Evolutionary conservation across 2,797 vertebrate species (phyloP).

Genomic region (Schizopygopsis malacanthus): DNA sequence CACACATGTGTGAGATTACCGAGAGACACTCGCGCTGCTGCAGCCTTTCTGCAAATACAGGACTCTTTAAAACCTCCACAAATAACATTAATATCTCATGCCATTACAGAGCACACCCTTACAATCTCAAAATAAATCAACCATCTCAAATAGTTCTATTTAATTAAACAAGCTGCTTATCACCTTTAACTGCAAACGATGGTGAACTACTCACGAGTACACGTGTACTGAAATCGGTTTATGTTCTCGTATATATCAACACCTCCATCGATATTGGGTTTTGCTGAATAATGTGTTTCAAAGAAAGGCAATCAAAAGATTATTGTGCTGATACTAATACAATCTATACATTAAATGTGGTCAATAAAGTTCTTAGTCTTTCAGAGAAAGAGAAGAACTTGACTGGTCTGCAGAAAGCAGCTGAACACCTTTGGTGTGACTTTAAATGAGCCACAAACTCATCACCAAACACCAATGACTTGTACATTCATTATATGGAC

Average conservation of each 20-base stretch:
- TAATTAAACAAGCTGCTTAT: neutral
- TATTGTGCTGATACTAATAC: neutral
- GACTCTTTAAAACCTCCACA: neutral
- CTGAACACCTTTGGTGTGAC: too few relatives aligned
- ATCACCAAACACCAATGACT: too few relatives aligned
- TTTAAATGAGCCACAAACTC: too few relatives aligned
- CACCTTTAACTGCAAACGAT: neutral
- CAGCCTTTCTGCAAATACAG: too few relatives aligned
- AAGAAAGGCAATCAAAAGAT: neutral
- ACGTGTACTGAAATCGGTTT: neutral
- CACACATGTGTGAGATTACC: neutral
- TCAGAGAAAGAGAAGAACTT: neutral
- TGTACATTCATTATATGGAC: too few relatives aligned
- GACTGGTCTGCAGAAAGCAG: too few relatives aligned
- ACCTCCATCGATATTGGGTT: neutral
- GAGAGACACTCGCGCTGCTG: neutral
- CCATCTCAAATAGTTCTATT: neutral
- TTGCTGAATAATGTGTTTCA: neutral
- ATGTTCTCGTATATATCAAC: neutral
- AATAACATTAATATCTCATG: neutral
- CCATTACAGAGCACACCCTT: neutral
- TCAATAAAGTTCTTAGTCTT: neutral
- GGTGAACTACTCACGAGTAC: neutral
- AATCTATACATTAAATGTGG: neutral
- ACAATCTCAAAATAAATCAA: neutral